Evolutionary conservation across 2,888 invertebrate species (phyloP).

Genomic region (Yponomeuta cagnagella): DNA sequence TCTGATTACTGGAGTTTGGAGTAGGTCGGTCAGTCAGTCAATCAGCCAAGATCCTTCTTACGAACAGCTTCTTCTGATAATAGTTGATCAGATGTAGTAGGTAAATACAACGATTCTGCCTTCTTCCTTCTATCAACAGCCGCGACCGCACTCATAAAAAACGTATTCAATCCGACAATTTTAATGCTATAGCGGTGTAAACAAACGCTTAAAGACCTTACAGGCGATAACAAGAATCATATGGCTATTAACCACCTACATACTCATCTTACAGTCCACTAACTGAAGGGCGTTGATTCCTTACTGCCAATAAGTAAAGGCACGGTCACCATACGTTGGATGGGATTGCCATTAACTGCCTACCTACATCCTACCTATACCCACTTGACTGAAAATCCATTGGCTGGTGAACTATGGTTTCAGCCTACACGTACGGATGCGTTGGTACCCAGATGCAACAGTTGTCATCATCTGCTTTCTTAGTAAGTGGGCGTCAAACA

Average conservation of each 20-base stretch:
- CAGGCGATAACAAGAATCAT: conserved; percentile 18
- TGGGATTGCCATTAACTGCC: not conserved
- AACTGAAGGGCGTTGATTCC: not conserved
- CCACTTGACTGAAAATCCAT: not conserved
- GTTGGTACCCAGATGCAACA: not conserved
- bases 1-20: no score
- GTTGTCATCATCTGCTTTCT: not conserved
- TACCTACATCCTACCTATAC: not conserved
- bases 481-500: not conserved
- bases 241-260: not conserved
- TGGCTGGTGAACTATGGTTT: not conserved
- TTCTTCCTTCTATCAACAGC: not conserved
- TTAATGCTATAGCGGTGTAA: conserved; percentile 42
- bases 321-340: not conserved
- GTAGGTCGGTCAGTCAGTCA: no score
- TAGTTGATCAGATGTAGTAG: no score
- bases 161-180: conserved; percentile 27
- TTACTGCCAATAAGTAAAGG: not conserved
- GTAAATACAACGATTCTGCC: no score
- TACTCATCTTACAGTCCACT: not conserved
- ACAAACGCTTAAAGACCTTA: conserved; percentile 44
- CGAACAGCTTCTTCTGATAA: no score
- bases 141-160: not conserved
- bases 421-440: not conserved
- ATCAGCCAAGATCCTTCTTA: no score